Evolutionary conservation across 2,113 vertebrate species (phyloP).

Genomic region (Clarias magur): DNA sequence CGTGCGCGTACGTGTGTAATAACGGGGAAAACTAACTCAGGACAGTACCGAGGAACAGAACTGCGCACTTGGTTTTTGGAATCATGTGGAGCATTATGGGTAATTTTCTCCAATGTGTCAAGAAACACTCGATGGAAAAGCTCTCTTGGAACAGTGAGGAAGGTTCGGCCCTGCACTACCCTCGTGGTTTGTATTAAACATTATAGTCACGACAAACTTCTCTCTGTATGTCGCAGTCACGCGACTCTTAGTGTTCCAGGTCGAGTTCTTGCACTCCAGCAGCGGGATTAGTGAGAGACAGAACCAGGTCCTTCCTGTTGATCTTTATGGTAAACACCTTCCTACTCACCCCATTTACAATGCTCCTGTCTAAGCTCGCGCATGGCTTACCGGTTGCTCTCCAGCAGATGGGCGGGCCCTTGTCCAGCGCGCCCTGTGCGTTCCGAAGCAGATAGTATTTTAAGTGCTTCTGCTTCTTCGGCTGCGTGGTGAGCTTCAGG

Average conservation of each 20-base stretch:
- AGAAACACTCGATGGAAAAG: neutral
- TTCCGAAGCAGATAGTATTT: slow-evolving; percentile 90
- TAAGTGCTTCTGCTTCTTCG: slow-evolving; percentile 98
- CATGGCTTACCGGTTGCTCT: slow-evolving; percentile 81
- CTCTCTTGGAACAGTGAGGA: neutral
- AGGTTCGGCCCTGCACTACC: neutral
- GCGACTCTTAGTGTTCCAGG: neutral
- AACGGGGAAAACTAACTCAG: neutral
- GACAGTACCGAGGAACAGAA: neutral
- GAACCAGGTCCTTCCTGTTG: neutral
- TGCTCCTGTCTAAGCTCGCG: too few species aligned
- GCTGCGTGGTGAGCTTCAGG: slow-evolving; percentile 92
- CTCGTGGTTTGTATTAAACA: neutral
- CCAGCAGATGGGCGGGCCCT: slow-evolving; percentile 92
- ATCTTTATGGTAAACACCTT: neutral
- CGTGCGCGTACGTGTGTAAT: neutral
- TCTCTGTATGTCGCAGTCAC: neutral
- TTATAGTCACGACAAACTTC: neutral
- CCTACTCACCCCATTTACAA: neutral
- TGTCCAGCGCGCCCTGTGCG: slow-evolving; percentile 83
- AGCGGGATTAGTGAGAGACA: neutral
- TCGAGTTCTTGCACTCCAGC: neutral
- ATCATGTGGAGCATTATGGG: neutral
- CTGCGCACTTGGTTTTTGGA: neutral
- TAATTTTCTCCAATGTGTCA: neutral